phyloP scores from a whole-genome alignment of 1,140 invertebrate species.

The Drosophila arizonae region DNA sequence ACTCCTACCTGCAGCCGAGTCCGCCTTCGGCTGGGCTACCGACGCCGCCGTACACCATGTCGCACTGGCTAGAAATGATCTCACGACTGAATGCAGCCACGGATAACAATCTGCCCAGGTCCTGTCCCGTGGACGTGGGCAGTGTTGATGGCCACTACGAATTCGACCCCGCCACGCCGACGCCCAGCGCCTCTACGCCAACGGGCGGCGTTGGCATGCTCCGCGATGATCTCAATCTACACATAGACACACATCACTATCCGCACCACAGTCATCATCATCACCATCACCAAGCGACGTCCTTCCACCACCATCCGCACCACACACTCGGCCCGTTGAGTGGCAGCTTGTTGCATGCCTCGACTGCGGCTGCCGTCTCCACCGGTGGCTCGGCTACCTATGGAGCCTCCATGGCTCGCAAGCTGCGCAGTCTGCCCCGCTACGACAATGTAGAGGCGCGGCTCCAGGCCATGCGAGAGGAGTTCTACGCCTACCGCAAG shows the following conservation, averaged over 20 bases:
- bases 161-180: slow-evolving; percentile 92
- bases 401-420: slow-evolving; percentile 18
- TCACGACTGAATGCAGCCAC: slow-evolving; percentile 84
- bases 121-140: slow-evolving; percentile 88
- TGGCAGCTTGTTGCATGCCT: slow-evolving; percentile 83
- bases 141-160: slow-evolving; percentile 98
- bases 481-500: slow-evolving; percentile 96
- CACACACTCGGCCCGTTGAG: slow-evolving; percentile 63
- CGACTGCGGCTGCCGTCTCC: slow-evolving; percentile 56
- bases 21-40: slow-evolving; percentile 67
- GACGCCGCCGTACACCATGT: slow-evolving; percentile 85
- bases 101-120: slow-evolving; percentile 83
- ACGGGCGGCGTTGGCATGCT: slow-evolving; percentile 83
- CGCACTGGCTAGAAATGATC: slow-evolving; percentile 86
- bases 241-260: slow-evolving; percentile 71
- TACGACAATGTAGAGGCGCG: slow-evolving; percentile 94
- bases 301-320: slow-evolving; percentile 31
- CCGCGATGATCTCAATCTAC: slow-evolving; percentile 79
- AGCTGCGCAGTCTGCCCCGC: slow-evolving; percentile 83
- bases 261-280: slow-evolving; percentile 27
- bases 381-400: slow-evolving; percentile 21
- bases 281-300: slow-evolving; percentile 1
- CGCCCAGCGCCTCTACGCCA: slow-evolving; percentile 86
- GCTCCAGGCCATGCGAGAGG: slow-evolving; percentile 96
- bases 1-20: slow-evolving; percentile 50